Evolutionary conservation across 2,113 vertebrate genomes (phyloP).

Genomic region (Notarius quadriscutis): DNA sequence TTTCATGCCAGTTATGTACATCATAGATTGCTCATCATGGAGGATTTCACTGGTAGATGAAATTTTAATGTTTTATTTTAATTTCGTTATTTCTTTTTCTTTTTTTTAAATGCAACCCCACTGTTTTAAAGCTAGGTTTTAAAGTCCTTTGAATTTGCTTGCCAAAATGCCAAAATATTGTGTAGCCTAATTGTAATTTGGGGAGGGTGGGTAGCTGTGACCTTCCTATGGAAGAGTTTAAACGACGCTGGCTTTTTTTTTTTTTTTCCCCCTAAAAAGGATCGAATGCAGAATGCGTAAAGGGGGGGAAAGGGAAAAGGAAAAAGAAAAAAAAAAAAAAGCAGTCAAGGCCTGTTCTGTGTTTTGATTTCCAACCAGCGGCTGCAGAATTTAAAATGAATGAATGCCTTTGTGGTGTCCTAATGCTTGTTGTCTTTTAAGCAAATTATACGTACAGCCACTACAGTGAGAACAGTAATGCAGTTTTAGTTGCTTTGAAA

Average conservation of each 20-base stretch:
- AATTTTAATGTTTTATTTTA: constrained; percentile 78
- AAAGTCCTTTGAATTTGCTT: constrained; percentile 66
- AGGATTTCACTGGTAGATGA: constrained; percentile 86
- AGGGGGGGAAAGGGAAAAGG: not conserved
- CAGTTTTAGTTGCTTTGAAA: constrained; percentile 80
- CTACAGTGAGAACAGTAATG: constrained; percentile 64
- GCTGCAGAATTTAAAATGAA: constrained; percentile 89
- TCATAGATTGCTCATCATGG: constrained; percentile 90
- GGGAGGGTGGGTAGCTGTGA: constrained; percentile 60
- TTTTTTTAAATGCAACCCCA: constrained; percentile 82
- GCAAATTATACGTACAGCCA: constrained; percentile 59
- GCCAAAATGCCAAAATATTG: constrained; percentile 77
- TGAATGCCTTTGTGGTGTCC: constrained; percentile 77
- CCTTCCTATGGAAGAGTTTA: constrained; percentile 99
- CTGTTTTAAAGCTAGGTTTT: constrained; percentile 66
- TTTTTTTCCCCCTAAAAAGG: constrained; percentile 71
- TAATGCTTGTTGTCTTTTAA: constrained; percentile 67
- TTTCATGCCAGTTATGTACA: constrained; percentile 91
- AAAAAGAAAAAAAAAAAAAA: constrained; percentile 59
- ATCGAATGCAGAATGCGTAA: constrained; percentile 83
- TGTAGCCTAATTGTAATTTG: constrained; percentile 69
- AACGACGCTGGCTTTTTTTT: constrained; percentile 85
- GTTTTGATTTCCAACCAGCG: constrained; percentile 83
- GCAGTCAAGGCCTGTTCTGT: constrained; percentile 81
- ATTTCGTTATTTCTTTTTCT: constrained; percentile 68